phyloP scores from a whole-genome alignment of 2,797 vertebrate species.

The Platalea minor region DNA sequence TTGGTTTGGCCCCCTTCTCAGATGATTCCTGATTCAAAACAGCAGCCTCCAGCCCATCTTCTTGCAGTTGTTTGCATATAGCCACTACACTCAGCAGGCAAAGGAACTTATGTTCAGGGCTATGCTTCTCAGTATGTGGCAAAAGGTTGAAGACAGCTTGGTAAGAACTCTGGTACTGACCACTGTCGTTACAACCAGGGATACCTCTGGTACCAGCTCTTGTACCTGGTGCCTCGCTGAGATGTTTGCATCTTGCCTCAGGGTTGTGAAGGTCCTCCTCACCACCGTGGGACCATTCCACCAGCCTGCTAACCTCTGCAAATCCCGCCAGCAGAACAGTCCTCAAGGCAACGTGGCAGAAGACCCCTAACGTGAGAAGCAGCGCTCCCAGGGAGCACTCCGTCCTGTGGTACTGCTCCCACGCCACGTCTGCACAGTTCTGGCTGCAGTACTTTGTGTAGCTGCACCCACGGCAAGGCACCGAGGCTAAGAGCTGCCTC shows the following conservation, averaged over 20 bases:
- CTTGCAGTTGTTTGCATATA: constrained; percentile 77
- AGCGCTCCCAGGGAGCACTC: constrained; percentile 85
- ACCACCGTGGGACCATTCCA: background rate
- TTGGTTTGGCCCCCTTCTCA: background rate
- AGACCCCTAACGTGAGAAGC: constrained; percentile 81
- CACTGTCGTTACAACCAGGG: constrained; percentile 51
- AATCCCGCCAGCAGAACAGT: constrained; percentile 82
- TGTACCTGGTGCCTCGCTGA: background rate
- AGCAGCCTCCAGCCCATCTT: constrained; percentile 36
- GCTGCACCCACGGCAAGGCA: constrained; percentile 86
- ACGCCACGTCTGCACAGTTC: constrained; percentile 80
- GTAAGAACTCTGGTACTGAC: constrained; percentile 79
- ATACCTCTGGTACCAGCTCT: background rate
- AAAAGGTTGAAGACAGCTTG: constrained; percentile 82
- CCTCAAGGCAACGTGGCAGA: constrained; percentile 87
- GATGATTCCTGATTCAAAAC: background rate
- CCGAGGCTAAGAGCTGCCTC: constrained; percentile 63
- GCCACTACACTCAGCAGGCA: constrained; percentile 79
- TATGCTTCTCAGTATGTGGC: constrained; percentile 81
- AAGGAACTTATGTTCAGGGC: constrained; percentile 81
- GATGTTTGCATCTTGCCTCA: background rate
- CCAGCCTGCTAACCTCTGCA: constrained; percentile 59
- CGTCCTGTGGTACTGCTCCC: constrained; percentile 83
- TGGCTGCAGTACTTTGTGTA: constrained; percentile 87
- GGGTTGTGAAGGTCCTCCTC: background rate